phyloP scores from a whole-genome alignment of 2,888 invertebrate species.

The Troides helena region DNA sequence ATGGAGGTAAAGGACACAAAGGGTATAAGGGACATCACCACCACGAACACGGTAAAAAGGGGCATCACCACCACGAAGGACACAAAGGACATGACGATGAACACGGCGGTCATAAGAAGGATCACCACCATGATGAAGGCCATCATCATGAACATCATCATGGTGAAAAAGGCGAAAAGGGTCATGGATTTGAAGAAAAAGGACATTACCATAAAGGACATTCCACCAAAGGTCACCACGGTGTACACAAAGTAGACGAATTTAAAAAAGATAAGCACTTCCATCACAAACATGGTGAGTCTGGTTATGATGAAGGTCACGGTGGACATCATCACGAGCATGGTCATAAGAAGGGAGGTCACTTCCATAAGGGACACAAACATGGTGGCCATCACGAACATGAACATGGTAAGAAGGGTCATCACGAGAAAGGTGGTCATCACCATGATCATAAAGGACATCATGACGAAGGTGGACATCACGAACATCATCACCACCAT shows the following conservation, averaged over 20 bases:
- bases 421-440: constrained; percentile 89
- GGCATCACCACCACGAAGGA: constrained; percentile 85
- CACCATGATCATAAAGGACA: constrained; percentile 89
- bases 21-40: constrained; percentile 85
- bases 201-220: constrained; percentile 91
- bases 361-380: constrained; percentile 88
- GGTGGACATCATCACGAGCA: constrained; percentile 88
- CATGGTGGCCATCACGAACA: constrained; percentile 88
- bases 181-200: constrained; percentile 73
- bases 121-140: constrained; percentile 83
- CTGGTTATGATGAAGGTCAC: constrained; percentile 87
- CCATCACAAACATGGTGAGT: constrained; percentile 90
- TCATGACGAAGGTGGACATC: constrained; percentile 88
- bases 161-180: constrained; percentile 83
- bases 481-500: constrained; percentile 87
- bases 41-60: constrained; percentile 84
- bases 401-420: constrained; percentile 89
- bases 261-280: constrained; percentile 92
- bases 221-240: constrained; percentile 91
- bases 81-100: constrained; percentile 81
- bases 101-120: constrained; percentile 82
- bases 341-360: constrained; percentile 89
- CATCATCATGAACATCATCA: constrained; percentile 83
- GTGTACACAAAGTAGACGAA: constrained; percentile 90
- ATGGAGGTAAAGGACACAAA: constrained; percentile 85